Evolutionary conservation across 1,140 invertebrate species (phyloP), one percentile per base, ranked within the genome.

Genomic region (Pseudomyrmex cubaensis): DNA sequence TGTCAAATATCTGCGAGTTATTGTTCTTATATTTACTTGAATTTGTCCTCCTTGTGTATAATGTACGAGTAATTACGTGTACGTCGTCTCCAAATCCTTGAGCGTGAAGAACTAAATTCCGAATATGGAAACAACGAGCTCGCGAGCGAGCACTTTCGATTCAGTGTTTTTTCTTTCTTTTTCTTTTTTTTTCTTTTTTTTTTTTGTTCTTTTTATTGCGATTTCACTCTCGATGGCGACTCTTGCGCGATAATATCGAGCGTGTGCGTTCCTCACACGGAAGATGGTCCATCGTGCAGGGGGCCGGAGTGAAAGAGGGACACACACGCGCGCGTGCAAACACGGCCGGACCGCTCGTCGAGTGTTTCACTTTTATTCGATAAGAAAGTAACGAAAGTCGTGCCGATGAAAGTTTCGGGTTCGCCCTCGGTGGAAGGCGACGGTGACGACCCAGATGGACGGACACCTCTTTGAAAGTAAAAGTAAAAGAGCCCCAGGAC

Each of bases 351-450:
- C 83, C 74, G 88, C 35, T 35, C 35, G 35, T 80, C 86, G 78
- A 75, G 86, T 91, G 87, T 92, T 90, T 91, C 90, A 85, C 89
- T 91, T 91, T 91, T 91, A 89, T 88, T 89, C 88, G 90, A 93
- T 90, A 92, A 92, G 92, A 93, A 93, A 93, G 92, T 90, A 91
- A 93, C 84, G 92, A 93, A 92, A 92, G 92, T 92, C 67, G 35
- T 7, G 74, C 56, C 74, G 90, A 93, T 92, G 92, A 93, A 93
- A 93, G 92, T 93, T 92, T 89, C 66, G 84, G 86, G 82, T 20
- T 78, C 64, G 80, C 44, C 80, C 59, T 67, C 62, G 46, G 57
- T 15, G 8, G 54, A 13, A 63, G 61, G 50, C 46, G 15, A 15
- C 56, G 62, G 4, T 48, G 44, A 50, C 62, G 67, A 84, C 50